Conservation (phyloP, 1,140 invertebrate species). For the Dinoponera quadriceps region DNA sequence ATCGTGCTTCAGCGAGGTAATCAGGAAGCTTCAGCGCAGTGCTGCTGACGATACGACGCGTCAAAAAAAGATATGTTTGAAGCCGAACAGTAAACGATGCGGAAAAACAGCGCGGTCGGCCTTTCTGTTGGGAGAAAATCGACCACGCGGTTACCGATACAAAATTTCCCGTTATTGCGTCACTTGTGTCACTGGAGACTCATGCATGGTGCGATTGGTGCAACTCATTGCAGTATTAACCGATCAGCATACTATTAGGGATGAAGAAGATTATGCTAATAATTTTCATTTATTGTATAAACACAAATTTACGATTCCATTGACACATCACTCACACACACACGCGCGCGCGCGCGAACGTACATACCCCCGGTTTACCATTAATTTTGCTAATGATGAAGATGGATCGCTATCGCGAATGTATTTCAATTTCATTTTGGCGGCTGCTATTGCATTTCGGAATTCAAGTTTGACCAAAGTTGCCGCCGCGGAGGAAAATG, state of each 20-base stretch:
- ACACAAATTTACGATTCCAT: slow-evolving; percentile 6
- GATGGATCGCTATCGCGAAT: slow-evolving; percentile 38
- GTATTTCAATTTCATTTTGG: slow-evolving; percentile 18
- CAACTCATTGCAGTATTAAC: background rate
- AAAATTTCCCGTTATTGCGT: background rate
- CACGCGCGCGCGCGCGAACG: too few species aligned
- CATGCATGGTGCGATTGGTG: background rate
- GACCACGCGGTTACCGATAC: too few species aligned
- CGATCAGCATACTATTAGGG: background rate
- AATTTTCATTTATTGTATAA: background rate
- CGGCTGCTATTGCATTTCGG: slow-evolving; percentile 28
- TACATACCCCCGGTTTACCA: slow-evolving; percentile 4
- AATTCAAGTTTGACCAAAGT: slow-evolving; percentile 54
- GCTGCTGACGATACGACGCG: too few species aligned
- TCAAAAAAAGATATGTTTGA: too few species aligned
- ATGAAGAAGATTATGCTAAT: background rate
- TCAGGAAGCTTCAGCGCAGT: background rate
- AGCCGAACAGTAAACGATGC: too few species aligned
- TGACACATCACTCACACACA: background rate
- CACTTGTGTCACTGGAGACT: background rate
- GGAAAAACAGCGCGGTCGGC: too few species aligned
- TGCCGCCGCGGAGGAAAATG: slow-evolving; percentile 9
- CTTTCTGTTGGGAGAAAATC: too few species aligned
- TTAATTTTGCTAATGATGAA: slow-evolving; percentile 55
- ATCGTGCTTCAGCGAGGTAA: background rate